These are phyloP conservation scores for Periphyllus acericola DNA, from an alignment of 2,888 invertebrate species.

Conservation along the genomic window DNA sequence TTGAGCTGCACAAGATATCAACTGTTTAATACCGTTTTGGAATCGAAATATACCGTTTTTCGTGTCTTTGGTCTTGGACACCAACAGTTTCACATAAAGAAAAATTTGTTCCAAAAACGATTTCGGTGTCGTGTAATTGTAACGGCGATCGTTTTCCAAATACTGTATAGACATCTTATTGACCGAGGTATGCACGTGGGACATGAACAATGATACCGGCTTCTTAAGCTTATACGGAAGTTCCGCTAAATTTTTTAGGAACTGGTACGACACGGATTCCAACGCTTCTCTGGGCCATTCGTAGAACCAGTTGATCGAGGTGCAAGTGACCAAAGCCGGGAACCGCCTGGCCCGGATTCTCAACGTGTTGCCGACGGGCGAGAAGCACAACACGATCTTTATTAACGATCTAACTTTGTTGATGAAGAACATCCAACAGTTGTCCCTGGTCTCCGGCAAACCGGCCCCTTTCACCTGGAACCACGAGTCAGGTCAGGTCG, in stretches of 20 bases:
- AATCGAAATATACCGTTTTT: conserved; percentile 81
- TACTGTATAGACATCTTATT: conserved; percentile 85
- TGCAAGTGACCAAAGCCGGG: conserved; percentile 92
- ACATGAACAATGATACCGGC: conserved; percentile 87
- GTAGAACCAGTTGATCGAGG: conserved; percentile 96
- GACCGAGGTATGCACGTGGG: conserved; percentile 87
- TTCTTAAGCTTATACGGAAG: conserved; percentile 74
- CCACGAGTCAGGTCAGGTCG: background rate
- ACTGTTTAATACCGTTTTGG: conserved; percentile 87
- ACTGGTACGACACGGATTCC: conserved; percentile 85
- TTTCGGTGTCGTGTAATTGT: conserved; percentile 97
- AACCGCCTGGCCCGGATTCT: conserved; percentile 89
- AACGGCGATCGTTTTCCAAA: conserved; percentile 84
- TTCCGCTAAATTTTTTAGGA: conserved; percentile 80
- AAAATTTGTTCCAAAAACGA: conserved; percentile 93
- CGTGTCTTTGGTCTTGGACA: conserved; percentile 76
- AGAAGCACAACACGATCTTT: conserved; percentile 89
- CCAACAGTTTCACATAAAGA: conserved; percentile 79
- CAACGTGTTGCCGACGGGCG: conserved; percentile 91
- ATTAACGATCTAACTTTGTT: conserved; percentile 83
- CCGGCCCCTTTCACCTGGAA: conserved; percentile 81
- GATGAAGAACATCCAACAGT: conserved; percentile 95
- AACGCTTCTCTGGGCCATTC: conserved; percentile 95
- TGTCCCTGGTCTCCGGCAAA: conserved; percentile 85
- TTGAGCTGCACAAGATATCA: conserved; percentile 86